Evolutionary conservation across 2,888 invertebrate species (phyloP).

Genomic region (Steinernema hermaphroditum): DNA sequence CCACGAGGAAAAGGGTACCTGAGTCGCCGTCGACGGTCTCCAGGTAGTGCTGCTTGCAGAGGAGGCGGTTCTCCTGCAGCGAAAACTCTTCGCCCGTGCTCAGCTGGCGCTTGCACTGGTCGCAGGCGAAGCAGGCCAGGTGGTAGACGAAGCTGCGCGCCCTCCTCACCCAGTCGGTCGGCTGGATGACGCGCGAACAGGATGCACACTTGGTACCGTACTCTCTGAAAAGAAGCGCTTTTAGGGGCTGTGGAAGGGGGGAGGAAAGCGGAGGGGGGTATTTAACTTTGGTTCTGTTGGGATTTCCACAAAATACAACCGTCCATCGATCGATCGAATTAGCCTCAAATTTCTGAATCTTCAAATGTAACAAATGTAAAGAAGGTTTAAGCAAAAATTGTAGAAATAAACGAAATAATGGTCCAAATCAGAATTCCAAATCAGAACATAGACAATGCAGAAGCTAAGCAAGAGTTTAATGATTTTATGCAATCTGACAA

Average conservation of each 20-base stretch:
- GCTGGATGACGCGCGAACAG: conserved; percentile 86
- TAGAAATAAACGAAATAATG: too few species aligned
- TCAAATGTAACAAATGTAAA: too few species aligned
- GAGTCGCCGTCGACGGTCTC: conserved; percentile 69
- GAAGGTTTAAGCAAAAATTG: too few species aligned
- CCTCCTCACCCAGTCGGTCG: conserved; percentile 95
- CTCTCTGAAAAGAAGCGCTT: conserved; percentile 74
- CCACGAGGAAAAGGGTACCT: conserved; percentile 36
- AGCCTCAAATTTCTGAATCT: too few species aligned
- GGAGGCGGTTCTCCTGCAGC: conserved; percentile 86
- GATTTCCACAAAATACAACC: too few species aligned
- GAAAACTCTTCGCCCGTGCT: conserved; percentile 79
- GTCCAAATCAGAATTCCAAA: too few species aligned
- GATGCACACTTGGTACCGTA: conserved; percentile 95
- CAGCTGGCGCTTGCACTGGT: conserved; percentile 57
- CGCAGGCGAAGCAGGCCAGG: conserved; percentile 82
- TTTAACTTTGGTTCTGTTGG: too few species aligned
- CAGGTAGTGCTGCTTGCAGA: conserved; percentile 95
- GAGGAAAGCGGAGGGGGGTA: too few species aligned
- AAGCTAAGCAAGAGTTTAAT: too few species aligned
- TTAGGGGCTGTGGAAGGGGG: neutral
- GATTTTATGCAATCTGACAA: too few species aligned
- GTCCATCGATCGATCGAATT: too few species aligned
- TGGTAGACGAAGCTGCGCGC: conserved; percentile 93
- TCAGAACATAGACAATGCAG: too few species aligned